Conservation (phyloP, 2,113 vertebrate genomes). For the Alouatta palliata region DNA sequence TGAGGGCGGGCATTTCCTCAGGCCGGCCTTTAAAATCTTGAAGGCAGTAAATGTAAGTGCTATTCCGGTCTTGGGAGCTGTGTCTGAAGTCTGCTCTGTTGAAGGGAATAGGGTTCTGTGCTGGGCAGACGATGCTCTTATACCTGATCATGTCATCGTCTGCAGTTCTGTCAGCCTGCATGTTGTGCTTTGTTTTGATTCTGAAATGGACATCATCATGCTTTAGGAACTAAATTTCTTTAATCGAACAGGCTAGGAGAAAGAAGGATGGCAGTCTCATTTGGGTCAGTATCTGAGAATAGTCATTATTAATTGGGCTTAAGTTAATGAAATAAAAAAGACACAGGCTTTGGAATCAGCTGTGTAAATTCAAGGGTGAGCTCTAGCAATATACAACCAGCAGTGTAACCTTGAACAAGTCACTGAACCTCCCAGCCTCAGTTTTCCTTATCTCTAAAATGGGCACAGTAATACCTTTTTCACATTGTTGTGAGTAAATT, state of each 20-base stretch:
- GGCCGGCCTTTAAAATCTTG: background rate
- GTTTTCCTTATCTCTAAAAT: background rate
- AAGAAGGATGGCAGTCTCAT: background rate
- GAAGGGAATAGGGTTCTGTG: background rate
- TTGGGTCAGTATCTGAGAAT: background rate
- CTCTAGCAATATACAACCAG: background rate
- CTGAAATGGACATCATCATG: background rate
- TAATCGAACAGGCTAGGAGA: background rate
- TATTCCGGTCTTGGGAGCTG: background rate
- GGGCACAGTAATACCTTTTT: background rate
- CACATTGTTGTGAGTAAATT: background rate
- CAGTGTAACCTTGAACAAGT: background rate
- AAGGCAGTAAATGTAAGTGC: background rate
- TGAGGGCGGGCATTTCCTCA: background rate
- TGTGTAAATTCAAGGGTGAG: background rate
- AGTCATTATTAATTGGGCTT: background rate
- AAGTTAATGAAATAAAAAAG: background rate
- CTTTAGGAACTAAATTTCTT: background rate
- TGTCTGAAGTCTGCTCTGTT: background rate
- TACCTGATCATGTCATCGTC: background rate
- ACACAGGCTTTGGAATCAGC: background rate
- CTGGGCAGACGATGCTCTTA: background rate
- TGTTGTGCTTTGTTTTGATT: background rate
- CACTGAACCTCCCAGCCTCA: background rate
- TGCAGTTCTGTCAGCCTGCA: background rate